A percentile compares a stretch with the other conserved stretches of the same genome.
Evolutionary conservation across 2,113 vertebrate species (phyloP).

Genomic region (Nematolebias whitei): DNA sequence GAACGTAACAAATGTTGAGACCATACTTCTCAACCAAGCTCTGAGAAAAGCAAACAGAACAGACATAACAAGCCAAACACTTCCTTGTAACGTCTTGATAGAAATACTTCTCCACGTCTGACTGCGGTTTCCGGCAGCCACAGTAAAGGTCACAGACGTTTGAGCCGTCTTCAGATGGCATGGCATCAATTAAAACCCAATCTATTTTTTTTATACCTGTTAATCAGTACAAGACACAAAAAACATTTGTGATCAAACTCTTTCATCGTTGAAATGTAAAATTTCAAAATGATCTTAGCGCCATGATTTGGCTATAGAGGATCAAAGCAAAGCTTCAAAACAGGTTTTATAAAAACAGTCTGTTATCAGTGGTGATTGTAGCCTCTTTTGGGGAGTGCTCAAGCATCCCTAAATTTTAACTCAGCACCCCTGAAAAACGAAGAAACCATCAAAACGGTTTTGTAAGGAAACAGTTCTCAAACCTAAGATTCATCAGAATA

Average conservation of each 20-base stretch:
- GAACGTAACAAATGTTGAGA: slow-evolving; percentile 65
- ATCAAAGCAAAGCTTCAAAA: too few relatives aligned
- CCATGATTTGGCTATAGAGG: not conserved
- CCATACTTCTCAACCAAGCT: slow-evolving; percentile 66
- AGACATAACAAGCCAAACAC: slow-evolving; percentile 53
- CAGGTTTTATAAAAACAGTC: too few relatives aligned
- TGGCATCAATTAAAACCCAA: slow-evolving; percentile 53
- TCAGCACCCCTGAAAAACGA: too few relatives aligned
- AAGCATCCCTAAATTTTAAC: too few relatives aligned
- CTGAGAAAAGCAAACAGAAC: slow-evolving; percentile 61
- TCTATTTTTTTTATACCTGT: slow-evolving; percentile 26
- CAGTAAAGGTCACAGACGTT: slow-evolving; percentile 63
- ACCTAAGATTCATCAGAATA: too few relatives aligned
- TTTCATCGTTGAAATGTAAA: not conserved
- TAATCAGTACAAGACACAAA: not conserved
- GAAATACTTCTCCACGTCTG: slow-evolving; percentile 42
- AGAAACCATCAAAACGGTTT: too few relatives aligned
- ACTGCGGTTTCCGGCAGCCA: slow-evolving; percentile 40
- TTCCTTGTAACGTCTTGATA: slow-evolving; percentile 54
- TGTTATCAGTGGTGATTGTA: too few relatives aligned
- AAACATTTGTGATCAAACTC: slow-evolving; percentile 6
- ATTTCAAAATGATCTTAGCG: slow-evolving; percentile 1
- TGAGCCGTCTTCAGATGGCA: slow-evolving; percentile 23
- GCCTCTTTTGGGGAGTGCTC: too few relatives aligned
- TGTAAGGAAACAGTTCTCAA: too few relatives aligned